Base-by-base conservation (phyloP, 1,140 invertebrate species). In the Meloidogyne exigua region DNA sequence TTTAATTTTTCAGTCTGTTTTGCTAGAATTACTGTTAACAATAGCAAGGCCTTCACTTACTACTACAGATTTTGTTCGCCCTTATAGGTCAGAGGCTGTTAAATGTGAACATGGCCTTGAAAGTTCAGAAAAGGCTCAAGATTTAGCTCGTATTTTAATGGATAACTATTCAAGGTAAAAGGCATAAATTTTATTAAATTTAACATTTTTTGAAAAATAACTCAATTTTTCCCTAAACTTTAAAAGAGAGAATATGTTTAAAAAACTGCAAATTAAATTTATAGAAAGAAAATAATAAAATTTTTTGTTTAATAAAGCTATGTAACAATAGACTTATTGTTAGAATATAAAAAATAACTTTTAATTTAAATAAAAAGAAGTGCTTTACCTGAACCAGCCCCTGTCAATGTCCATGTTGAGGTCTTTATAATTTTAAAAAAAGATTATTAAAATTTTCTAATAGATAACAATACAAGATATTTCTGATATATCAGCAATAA, bases 401-500 rank as follows among this genome's bases (percentile, higher is more conserved):
- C 85, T 12, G 85, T 86, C 4, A 78, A 80, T 32, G 85, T 86
- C 0, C 79, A 75, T 39, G 85, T 86, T 25, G 85, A 86, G 9
- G 49, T 57, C 5, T 21, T 57, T 57, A n/a, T n/a, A n/a, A n/a
- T n/a, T 32, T 32, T 32, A 32, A 57, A 57, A 57, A n/a, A 57
- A 57, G 21, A n/a, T 57, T n/a, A n/a, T n/a, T n/a, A n/a, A 57
- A 57, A 57, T n/a, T 57, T 18, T n/a, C 21, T 57, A n/a, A 9
- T 7, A 57, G 72, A 86, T 86, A 23, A 86, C 85, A 21, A 87
- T 86, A 49, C 85, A 86, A 71, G 85, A 86, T 71, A 86, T 86
- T 26, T 81, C 78, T 25, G 85, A 86, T 67, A 86, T 86, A 44
- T 85, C 84, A 18, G 84, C 83, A 18, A 86, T 87, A 42, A 87